Conservation (phyloP, 2,113 vertebrate species). For the Corynorhinus townsendii region DNA sequence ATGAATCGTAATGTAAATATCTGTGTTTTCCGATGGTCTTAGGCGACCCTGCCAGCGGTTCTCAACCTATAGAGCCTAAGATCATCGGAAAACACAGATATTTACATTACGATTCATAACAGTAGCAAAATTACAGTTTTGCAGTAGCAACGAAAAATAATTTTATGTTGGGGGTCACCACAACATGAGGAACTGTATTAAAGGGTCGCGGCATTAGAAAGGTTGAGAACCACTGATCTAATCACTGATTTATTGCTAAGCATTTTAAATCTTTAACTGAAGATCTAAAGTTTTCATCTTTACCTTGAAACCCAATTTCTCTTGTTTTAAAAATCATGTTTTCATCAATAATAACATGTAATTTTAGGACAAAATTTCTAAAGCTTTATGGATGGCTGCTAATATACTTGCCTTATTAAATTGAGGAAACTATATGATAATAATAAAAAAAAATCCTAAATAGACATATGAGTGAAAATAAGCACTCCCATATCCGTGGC, state of each 20-base stretch:
- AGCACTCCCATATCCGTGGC: background rate
- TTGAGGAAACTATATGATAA: background rate
- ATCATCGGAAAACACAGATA: too few species aligned
- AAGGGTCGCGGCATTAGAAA: too few species aligned
- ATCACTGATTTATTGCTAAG: background rate
- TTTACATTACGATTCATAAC: too few species aligned
- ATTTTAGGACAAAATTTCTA: conserved; percentile 12
- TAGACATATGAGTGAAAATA: background rate
- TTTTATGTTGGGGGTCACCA: too few species aligned
- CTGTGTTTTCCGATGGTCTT: too few species aligned
- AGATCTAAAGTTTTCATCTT: background rate
- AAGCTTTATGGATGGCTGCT: background rate
- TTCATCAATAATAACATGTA: background rate
- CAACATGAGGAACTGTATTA: too few species aligned
- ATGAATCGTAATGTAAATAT: too few species aligned
- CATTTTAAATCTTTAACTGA: background rate
- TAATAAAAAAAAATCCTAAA: background rate
- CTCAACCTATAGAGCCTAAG: too few species aligned
- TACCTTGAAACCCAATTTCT: background rate
- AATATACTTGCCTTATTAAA: background rate
- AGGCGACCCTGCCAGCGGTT: too few species aligned
- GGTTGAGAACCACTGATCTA: background rate
- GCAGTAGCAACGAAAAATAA: too few species aligned
- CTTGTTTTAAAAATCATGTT: conserved; percentile 7
- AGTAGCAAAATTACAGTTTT: too few species aligned